Evolutionary conservation across 2,797 vertebrate species (phyloP), one percentile per base, ranked within the genome.

Genomic region (Thripadectes ignobilis): DNA sequence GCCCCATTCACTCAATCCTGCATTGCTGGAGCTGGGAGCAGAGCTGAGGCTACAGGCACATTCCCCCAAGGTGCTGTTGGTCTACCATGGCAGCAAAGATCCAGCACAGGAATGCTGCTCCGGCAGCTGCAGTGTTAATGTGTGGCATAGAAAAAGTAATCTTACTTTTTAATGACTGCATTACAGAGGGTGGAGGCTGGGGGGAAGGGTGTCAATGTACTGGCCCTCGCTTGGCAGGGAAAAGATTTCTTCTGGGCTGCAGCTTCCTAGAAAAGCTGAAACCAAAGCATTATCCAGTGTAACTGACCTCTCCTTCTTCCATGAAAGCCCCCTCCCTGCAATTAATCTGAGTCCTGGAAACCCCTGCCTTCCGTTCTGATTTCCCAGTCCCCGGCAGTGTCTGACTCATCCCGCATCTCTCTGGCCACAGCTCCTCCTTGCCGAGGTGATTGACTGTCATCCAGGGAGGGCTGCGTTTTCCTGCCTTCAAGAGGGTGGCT

Each of bases 251-350:
- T 96, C 94, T 94, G 38, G 46, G 78, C 96, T 38, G 45, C 89
- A 91, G 72, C 89, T 93, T 97, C 93, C 96, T 95, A 52, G 93
- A 93, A 92, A 94, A 72, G 51, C 79, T 84, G 94, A 85, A 95
- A 92, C 69, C 77, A 92, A 89, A 92, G 93, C 69, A 61, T 89
- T 93, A 78, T 94, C 84, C 65, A 92, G 95, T 8, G 9, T 58
- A 83, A 49, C 14, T 62, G 75, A 69, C 71, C 85, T 86, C 67
- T 90, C 58, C 66, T 95, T 87, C 88, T 86, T 81, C 86, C 90
- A 69, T 73, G 61, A 92, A 69, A 73, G 8, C 85, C 77, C 73
- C 51, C 66, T 81, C 48, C 24, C 69, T 82, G 63, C 79, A 75
- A 57, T 51, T 49, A 85, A 78, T 89, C 93, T 13, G 26, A 83